A percentile compares a stretch with the other conserved stretches of the same genome.
These are phyloP conservation scores for Drosophila sordidapex DNA, from an alignment of 2,888 invertebrate genomes.

Conservation along the genomic window DNA sequence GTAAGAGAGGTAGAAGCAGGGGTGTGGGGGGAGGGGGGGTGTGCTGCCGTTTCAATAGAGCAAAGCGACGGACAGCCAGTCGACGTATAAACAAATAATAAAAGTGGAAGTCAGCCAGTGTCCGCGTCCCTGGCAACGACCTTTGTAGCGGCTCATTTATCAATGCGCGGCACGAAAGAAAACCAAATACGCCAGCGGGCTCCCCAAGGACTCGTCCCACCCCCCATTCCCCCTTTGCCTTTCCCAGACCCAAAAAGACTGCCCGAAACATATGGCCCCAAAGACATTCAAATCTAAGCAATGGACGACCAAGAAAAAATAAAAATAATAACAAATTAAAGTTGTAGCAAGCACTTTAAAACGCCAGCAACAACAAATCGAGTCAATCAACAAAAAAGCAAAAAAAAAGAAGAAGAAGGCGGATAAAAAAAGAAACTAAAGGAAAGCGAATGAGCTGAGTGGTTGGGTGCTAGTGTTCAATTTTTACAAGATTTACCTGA, in stretches of 20 bases:
- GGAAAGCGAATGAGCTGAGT: slow-evolving; percentile 24
- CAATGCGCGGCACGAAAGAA: slow-evolving; percentile 61
- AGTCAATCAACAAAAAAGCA: slow-evolving; percentile 42
- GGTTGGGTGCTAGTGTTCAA: slow-evolving; percentile 24
- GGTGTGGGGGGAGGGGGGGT: accelerated
- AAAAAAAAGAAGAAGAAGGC: background rate
- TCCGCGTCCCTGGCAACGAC: slow-evolving; percentile 78
- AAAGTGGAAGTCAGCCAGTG: slow-evolving; percentile 50
- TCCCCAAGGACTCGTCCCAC: slow-evolving; percentile 15
- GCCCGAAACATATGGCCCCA: slow-evolving; percentile 50
- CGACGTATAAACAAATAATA: slow-evolving; percentile 78
- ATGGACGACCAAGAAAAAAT: background rate
- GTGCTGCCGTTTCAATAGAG: slow-evolving; percentile 69
- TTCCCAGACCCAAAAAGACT: slow-evolving; percentile 28
- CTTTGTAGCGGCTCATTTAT: slow-evolving; percentile 75
- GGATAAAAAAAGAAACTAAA: slow-evolving; percentile 3
- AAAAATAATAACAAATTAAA: slow-evolving; percentile 67
- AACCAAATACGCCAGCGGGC: slow-evolving; percentile 45
- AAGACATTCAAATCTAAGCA: slow-evolving; percentile 31
- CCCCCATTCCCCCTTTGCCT: background rate
- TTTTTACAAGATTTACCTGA: slow-evolving; percentile 77
- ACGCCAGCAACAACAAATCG: slow-evolving; percentile 64
- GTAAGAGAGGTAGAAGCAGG: background rate
- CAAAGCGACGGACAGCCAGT: slow-evolving; percentile 52
- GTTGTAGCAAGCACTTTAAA: slow-evolving; percentile 64